Evolutionary conservation across 2,797 vertebrate species (phyloP).

Genomic region (Balearica regulorum): DNA sequence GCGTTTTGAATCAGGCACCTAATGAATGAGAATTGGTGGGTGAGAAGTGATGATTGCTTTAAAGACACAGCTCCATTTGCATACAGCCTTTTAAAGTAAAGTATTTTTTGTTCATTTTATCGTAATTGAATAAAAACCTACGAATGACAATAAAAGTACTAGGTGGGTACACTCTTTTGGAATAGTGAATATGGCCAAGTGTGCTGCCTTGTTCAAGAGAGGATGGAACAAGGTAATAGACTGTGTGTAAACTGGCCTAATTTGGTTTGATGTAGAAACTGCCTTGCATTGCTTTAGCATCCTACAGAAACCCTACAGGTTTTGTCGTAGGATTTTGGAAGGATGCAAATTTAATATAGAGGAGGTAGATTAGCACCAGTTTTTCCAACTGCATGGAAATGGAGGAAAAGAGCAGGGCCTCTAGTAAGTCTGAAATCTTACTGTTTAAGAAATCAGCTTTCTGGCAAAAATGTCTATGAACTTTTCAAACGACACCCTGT

Average conservation of each 20-base stretch:
- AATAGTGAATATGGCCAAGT: neutral
- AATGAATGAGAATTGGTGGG: neutral
- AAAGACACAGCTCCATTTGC: neutral
- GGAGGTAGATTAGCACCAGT: neutral
- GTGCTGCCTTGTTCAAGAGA: neutral
- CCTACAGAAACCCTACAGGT: neutral
- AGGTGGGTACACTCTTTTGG: neutral
- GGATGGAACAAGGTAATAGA: neutral
- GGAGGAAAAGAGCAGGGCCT: neutral
- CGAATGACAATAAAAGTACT: neutral
- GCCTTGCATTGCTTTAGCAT: neutral
- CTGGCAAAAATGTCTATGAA: constrained; percentile 27
- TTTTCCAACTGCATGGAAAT: constrained; percentile 40
- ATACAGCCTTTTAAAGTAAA: neutral
- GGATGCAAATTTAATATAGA: neutral
- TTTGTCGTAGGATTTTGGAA: neutral
- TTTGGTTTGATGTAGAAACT: neutral
- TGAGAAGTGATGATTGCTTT: neutral
- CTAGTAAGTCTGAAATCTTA: constrained; percentile 20
- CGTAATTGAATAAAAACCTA: neutral
- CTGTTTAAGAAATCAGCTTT: constrained; percentile 52
- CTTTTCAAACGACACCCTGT: constrained; percentile 54
- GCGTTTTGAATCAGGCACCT: neutral
- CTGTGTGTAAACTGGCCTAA: neutral
- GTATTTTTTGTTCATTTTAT: neutral